Percentiles rank a stretch among this genome's conserved stretches.
Conservation (phyloP, 2,888 invertebrate genomes). For the Cantharis flavilabris region DNA sequence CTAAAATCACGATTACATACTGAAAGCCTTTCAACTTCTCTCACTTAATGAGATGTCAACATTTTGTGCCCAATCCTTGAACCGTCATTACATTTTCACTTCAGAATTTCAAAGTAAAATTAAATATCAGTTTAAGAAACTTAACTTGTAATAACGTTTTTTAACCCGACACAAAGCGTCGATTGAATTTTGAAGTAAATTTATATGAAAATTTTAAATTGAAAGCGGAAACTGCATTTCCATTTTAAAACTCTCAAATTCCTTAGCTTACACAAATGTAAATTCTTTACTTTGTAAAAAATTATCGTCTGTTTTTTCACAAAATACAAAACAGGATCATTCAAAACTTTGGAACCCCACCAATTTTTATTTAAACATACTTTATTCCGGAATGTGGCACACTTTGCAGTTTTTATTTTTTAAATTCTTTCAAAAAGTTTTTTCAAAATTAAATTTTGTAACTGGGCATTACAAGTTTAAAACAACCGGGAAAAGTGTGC, state of each 20-base stretch:
- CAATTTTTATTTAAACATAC: no score
- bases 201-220: background rate
- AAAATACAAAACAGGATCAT: no score
- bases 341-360: background rate
- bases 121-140: background rate
- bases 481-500: no score
- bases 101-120: background rate
- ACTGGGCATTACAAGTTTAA: no score
- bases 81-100: background rate
- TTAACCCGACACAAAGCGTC: background rate
- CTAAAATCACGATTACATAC: background rate
- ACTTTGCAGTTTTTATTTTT: no score
- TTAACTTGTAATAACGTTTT: background rate
- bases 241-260: background rate
- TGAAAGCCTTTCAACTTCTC: background rate
- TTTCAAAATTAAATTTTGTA: no score
- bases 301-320: background rate
- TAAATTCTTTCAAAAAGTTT: no score
- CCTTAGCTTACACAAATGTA: background rate
- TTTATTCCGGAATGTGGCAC: no score
- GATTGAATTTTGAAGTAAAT: background rate
- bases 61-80: background rate
- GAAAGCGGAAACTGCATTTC: background rate
- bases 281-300: background rate
- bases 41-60: background rate